A percentile compares a stretch with the other conserved stretches of the same genome.
Conservation (phyloP, 2,113 vertebrate genomes). For the Semnornis frantzii region DNA sequence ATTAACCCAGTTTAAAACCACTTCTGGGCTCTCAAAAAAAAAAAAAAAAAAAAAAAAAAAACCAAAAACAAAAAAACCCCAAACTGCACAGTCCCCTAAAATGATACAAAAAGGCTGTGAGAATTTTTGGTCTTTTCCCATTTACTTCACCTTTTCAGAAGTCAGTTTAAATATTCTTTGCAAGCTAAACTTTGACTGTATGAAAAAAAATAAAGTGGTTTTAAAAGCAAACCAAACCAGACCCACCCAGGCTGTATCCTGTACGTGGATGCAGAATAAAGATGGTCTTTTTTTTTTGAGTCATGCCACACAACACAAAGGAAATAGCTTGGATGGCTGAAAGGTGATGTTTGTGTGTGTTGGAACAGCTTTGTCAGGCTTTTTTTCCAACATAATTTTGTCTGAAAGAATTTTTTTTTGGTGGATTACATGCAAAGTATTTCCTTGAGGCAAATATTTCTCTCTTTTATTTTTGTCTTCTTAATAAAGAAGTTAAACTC, state of each 20-base stretch:
- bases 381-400: neutral
- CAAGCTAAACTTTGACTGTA: neutral
- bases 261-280: neutral
- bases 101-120: neutral
- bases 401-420: neutral
- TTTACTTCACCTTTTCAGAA: neutral
- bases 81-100: too few relatives aligned
- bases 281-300: neutral
- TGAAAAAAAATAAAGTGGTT: neutral
- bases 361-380: neutral
- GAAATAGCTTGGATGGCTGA: neutral
- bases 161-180: neutral
- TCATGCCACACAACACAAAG: neutral
- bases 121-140: neutral
- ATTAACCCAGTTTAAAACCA: neutral
- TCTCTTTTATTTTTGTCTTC: neutral
- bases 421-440: neutral
- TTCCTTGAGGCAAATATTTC: neutral
- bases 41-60: neutral
- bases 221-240: neutral
- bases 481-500: neutral
- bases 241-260: neutral
- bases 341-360: neutral
- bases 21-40: neutral
- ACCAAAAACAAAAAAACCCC: neutral